Percentiles rank a stretch among this genome's conserved stretches.
Conservation (phyloP, 1,140 invertebrate genomes). For the Archivesica marissinica region DNA sequence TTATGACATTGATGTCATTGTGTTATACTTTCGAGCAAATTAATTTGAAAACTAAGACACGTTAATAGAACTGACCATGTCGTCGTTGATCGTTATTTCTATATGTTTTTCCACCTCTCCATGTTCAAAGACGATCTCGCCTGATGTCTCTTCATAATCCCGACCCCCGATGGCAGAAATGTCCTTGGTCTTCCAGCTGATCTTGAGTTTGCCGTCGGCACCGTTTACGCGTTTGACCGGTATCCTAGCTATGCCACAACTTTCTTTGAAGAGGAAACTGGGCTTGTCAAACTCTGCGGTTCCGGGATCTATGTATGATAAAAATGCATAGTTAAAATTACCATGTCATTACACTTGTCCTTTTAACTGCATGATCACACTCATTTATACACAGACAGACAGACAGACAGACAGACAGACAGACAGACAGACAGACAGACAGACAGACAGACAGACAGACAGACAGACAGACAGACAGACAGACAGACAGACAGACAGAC, state of each 20-base stretch:
- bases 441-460: too few species aligned
- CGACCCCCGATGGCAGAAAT: constrained; percentile 86
- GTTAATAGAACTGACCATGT: constrained; percentile 83
- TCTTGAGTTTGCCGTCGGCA: constrained; percentile 86
- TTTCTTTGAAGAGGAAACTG: constrained; percentile 87
- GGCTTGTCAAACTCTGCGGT: constrained; percentile 87
- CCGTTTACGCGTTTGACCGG: constrained; percentile 86
- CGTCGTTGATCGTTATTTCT: constrained; percentile 87
- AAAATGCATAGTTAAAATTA: too few species aligned
- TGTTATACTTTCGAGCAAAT: too few species aligned
- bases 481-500: too few species aligned
- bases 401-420: background rate
- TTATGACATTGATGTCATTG: too few species aligned
- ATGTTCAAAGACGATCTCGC: constrained; percentile 86
- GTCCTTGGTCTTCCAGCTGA: constrained; percentile 87
- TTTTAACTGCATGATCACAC: too few species aligned
- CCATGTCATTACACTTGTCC: too few species aligned
- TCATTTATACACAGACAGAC: too few species aligned
- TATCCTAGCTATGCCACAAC: constrained; percentile 85
- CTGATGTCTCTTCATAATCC: constrained; percentile 85
- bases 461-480: too few species aligned
- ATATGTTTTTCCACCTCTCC: constrained; percentile 85
- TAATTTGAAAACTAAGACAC: too few species aligned
- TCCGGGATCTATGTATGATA: constrained; percentile 89
- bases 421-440: too few species aligned